Base-by-base conservation (phyloP, 2,797 vertebrate genomes). In the Sebastes oblongus region DNA sequence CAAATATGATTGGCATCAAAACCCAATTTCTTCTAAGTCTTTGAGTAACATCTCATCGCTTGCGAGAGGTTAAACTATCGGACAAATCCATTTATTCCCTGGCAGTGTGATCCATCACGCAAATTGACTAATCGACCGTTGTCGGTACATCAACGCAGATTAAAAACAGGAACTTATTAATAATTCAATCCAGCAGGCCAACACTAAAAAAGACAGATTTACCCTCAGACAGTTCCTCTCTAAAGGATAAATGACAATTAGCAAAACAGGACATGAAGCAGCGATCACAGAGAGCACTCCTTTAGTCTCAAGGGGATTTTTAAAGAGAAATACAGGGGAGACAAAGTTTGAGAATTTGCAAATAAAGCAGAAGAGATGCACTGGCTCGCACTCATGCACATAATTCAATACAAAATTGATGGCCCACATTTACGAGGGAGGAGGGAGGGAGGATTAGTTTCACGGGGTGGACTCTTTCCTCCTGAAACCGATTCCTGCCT, bases 121-220 rank as follows among this genome's bases (percentile, higher is more conserved):
- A 69, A 84, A 88, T 80, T 80, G 84, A 86, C 75, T 73, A 80
- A 92, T 91, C 76, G 78, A 86, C 77, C 62, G 30, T 72, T 52
- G 55, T 69, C 55, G 32, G 78, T 75, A 80, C 65, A 69, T 91
- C 80, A 55, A 64, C 27, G 9, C 74, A 86, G 91, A 91, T 93
- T 90, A 88, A 90, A 66, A 88, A 90, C 72, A 73, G 83, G 84
- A 87, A 77, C 58, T 55, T 82, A 89, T 92, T 88, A 89, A 93
- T 91, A 91, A 93, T 93, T 90, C 78, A 93, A 83, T 68, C 78
- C 72, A 73, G 72, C 55, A 72, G 42, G 54, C 72, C 42, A 66
- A 75, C 81, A 42, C 64, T 83, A 81, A 86, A 86, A 86, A 83
- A 74, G 68, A 86, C 68, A 56, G 39, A 82, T 85, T 82, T 77